Evolutionary conservation across 2,888 invertebrate species (phyloP), one percentile per base, ranked within the genome.

Genomic region (Entomobrya multifasciata): DNA sequence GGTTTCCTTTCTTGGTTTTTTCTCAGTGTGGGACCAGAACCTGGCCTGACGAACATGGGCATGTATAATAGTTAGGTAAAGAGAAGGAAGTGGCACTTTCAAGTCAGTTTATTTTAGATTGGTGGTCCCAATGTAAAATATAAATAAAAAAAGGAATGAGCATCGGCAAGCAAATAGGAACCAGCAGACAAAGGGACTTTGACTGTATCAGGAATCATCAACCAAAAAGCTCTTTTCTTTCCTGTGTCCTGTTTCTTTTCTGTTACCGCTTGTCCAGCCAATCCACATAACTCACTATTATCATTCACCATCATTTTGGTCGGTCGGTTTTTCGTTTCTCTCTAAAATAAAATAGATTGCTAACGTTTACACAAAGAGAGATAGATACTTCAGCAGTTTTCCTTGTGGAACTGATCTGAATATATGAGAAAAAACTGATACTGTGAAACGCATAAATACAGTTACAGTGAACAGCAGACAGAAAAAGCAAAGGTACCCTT

Each of bases 211-310:
- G 30, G 25, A 57, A 57, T 1, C 0, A 30, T 11, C 22, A 70
- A 49, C 22, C 17, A n/a, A 17, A 65, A 10, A 30, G 25, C 15
- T 72, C 15, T 25, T 72, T 72, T 47, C 72, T 72, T 36, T 36
- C 36, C 36, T 36, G 36, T 36, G 36, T 36, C 36, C 36, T 36
- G n/a, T 52, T n/a, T 52, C 52, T 52, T 55, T n/a, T 55, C 6
- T 41, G 67, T 25, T 47, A 47, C 47, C 22, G 22, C 20, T 70
- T 70, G 70, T 70, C 70, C 70, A 70, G 67, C 25, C 49, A 62
- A 49, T 36, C 22, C 72, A 72, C 72, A 72, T 72, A 72, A 72
- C 72, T 72, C 72, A 72, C 72, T 72, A 72, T 72, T 72, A 72
- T 72, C 72, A 72, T 72, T 72, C 72, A 72, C 72, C 72, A 72